Evolutionary conservation across 2,797 vertebrate species (phyloP).

Genomic region (Micropoecilia bifurca): DNA sequence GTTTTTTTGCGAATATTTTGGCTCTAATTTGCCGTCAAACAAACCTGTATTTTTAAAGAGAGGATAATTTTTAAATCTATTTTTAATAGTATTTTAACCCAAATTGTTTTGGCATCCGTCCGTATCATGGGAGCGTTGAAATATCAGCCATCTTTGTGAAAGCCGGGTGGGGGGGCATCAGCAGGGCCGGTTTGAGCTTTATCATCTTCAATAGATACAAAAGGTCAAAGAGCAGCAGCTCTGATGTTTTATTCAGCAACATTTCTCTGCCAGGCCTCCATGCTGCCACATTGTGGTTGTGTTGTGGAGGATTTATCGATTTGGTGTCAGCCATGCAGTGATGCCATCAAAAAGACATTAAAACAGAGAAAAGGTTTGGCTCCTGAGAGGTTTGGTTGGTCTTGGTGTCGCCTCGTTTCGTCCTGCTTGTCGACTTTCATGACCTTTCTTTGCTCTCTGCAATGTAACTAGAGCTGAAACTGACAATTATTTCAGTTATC

Average conservation of each 20-base stretch:
- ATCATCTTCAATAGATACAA: neutral
- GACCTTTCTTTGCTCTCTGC: neutral
- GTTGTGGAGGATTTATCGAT: neutral
- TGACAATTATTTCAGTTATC: too few species aligned
- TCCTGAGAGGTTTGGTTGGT: neutral
- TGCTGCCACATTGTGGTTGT: neutral
- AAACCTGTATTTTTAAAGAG: too few species aligned
- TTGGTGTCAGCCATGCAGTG: neutral
- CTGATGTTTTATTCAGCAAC: conserved; percentile 1
- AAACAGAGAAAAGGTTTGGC: neutral
- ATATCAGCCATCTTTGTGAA: neutral
- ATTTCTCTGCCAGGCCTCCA: neutral
- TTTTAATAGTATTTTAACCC: too few species aligned
- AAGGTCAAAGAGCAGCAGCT: neutral
- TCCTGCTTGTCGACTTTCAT: neutral
- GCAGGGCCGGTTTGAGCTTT: neutral
- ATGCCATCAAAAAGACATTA: neutral
- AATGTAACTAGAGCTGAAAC: neutral
- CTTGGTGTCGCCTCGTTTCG: neutral
- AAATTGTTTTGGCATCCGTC: too few species aligned
- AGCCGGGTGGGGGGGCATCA: neutral
- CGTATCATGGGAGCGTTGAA: neutral
- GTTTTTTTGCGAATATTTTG: too few species aligned
- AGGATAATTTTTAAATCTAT: too few species aligned
- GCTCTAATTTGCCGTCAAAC: too few species aligned